Conservation (phyloP, 2,113 vertebrate genomes). For the Felis catus region DNA sequence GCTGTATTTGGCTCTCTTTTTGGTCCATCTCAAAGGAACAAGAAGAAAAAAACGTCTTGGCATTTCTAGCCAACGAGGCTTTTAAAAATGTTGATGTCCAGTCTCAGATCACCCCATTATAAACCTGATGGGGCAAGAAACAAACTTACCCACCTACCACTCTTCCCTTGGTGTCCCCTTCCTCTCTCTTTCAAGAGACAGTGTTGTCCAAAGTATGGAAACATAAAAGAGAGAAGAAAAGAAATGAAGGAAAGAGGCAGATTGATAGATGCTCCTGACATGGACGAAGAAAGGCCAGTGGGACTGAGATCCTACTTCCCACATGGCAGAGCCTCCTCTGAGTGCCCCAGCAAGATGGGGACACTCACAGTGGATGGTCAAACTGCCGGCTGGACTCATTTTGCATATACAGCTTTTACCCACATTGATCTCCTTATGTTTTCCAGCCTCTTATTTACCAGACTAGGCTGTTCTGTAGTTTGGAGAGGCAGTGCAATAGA, state of each 20-base stretch:
- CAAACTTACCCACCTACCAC: not conserved
- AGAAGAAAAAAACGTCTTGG: not conserved
- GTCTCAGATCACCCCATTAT: not conserved
- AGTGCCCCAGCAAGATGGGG: not conserved
- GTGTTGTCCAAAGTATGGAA: not conserved
- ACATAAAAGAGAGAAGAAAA: not conserved
- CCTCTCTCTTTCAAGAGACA: not conserved
- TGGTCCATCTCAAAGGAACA: not conserved
- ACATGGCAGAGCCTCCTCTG: accelerated
- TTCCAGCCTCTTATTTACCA: not conserved
- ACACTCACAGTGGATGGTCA: not conserved
- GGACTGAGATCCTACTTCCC: not conserved
- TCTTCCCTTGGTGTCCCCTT: not conserved
- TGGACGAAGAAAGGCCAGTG: not conserved
- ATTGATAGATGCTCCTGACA: not conserved
- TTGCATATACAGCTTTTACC: accelerated
- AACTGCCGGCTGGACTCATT: not conserved
- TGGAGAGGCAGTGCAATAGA: not conserved
- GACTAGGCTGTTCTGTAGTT: too few relatives aligned
- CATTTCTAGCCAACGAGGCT: conserved; percentile 51
- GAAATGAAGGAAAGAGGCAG: not conserved
- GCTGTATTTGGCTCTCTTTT: not conserved
- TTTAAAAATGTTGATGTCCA: conserved; percentile 61
- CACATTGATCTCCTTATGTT: not conserved
- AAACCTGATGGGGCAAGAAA: conserved; percentile 48